Evolutionary conservation across 2,888 invertebrate species (phyloP).

Genomic region (Melinaea marsaeus): DNA sequence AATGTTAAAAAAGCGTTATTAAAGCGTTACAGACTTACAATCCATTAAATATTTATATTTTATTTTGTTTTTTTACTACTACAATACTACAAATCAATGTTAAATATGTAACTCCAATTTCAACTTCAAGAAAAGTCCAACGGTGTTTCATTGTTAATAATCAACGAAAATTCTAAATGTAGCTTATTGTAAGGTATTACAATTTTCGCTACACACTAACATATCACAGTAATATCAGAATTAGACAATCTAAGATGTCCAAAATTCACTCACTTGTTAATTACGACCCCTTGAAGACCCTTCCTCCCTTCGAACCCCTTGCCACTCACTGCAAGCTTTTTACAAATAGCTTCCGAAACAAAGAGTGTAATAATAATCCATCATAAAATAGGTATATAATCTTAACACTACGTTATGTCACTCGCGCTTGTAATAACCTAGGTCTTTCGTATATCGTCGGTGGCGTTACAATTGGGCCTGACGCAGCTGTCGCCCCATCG

Average conservation of each 20-base stretch:
- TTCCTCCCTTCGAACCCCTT: constrained; percentile 14
- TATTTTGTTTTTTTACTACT: no score
- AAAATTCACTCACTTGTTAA: constrained; percentile 35
- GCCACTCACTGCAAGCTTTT: constrained; percentile 33
- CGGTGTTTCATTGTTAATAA: no score
- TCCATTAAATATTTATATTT: no score
- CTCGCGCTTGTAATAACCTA: constrained; percentile 28
- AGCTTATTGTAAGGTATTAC: no score
- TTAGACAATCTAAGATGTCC: background rate
- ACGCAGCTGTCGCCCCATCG: constrained; percentile 96
- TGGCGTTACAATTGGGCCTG: constrained; percentile 26
- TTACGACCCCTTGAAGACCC: constrained; percentile 23
- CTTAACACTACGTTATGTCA: constrained; percentile 42
- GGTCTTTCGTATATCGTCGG: constrained; percentile 17
- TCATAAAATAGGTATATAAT: constrained; percentile 45
- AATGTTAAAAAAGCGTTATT: no score
- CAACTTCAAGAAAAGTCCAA: no score
- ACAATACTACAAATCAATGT: no score
- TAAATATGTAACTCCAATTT: no score
- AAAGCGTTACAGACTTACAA: no score
- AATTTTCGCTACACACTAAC: no score
- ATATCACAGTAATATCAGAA: no score
- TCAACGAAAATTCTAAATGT: no score
- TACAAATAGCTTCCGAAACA: constrained; percentile 28
- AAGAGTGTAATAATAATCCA: constrained; percentile 42